phyloP scores from a whole-genome alignment of 2,113 vertebrate genomes.

The Neodon shergylaensis region DNA sequence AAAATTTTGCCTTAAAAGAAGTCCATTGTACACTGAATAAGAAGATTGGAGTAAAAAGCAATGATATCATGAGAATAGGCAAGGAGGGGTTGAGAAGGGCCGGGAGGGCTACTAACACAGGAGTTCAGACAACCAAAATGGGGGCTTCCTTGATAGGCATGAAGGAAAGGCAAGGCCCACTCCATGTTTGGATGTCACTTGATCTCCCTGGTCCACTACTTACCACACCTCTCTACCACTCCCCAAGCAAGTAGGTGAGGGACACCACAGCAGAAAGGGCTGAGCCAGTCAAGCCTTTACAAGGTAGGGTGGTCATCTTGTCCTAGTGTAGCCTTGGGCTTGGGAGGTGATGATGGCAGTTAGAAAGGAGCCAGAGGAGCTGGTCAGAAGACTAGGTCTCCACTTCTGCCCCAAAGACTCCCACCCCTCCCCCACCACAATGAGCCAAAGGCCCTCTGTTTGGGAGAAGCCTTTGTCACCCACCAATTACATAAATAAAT shows the following conservation, averaged over 20 bases:
- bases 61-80: constrained; percentile 79
- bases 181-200: neutral
- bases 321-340: constrained; percentile 23
- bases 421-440: neutral
- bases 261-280: constrained; percentile 9
- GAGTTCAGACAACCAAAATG: constrained; percentile 69
- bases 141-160: neutral
- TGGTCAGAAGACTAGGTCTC: neutral
- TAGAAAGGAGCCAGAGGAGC: neutral
- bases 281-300: neutral
- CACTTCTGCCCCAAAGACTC: neutral
- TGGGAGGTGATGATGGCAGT: constrained; percentile 27
- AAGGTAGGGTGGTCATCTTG: neutral
- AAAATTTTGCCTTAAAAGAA: constrained; percentile 82
- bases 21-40: constrained; percentile 81
- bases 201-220: neutral
- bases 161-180: constrained; percentile 20
- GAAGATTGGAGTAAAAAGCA: constrained; percentile 80
- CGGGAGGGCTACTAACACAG: constrained; percentile 65
- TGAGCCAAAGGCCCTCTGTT: constrained; percentile 54
- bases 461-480: constrained; percentile 69
- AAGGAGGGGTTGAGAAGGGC: constrained; percentile 28
- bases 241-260: neutral
- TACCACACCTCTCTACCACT: neutral
- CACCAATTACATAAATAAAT: constrained; percentile 77